Evolutionary conservation across 30 jellyfish, hydroid and myxozoan genomes (phyloP), one percentile per base, ranked within the genome.

Genomic region (Catostylus mosaicus): DNA sequence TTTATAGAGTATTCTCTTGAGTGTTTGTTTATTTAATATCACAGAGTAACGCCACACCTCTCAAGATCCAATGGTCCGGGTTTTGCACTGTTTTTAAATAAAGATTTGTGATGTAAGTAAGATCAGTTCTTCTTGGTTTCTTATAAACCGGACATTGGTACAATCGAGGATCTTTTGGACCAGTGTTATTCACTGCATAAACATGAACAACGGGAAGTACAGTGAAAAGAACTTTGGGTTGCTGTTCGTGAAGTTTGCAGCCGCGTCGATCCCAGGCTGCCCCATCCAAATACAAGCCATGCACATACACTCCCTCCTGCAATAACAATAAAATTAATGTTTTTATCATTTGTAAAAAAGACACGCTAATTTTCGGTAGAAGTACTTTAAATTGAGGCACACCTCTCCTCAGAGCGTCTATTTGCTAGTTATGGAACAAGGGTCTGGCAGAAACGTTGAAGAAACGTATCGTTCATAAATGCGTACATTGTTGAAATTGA

Each of bases 41-140:
- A 65, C 98, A 93, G 5, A 93, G 96, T 1, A 93, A 86, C 5
- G 98, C 98, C n/a, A 93, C 98, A 24, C 98, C 98, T 31, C 98
- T 59, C 38, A 93, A 50, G 71, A 93, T 93, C 98, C 98, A 93
- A 37, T 93, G 96, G 50, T 93, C 98, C 7, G 98, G 98, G 67
- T 88, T 82, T 76, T 78, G 97, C 32, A 81, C 81, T 20, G 98
- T 93, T 37, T 85, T 83, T 67, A 93, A 47, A 73, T 90, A 87
- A 85, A 93, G 80, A 30, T 97, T 88, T 12, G 98, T 93, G 67
- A 93, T 85, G 91, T 93, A 93, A 8, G 98, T 93, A 23, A 93
- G 90, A 67, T 93, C 98, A 16, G 98, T 93, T 23, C 98, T 93
- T 20, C 96, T 51, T 50, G 98, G 98, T 43, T 93, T 93, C 84